These are phyloP conservation scores for Psix sp. DNA, from an alignment of 1,140 invertebrate genomes.

Conservation along the genomic window DNA sequence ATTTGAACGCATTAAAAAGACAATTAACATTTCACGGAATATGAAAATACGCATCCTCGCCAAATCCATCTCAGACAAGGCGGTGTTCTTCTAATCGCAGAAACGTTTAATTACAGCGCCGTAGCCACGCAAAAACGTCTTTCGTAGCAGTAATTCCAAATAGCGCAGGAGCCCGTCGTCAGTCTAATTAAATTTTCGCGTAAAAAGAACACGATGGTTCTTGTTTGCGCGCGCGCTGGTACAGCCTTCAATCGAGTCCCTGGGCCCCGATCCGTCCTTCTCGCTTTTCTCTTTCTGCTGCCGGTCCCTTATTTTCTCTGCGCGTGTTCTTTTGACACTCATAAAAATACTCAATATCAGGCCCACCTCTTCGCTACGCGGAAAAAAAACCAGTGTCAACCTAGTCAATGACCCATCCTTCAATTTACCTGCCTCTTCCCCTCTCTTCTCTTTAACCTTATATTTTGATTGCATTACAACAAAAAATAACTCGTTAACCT, in stretches of 20 bases:
- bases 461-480: background rate
- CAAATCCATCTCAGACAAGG: conserved; percentile 45
- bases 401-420: conserved; percentile 31
- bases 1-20: conserved; percentile 25
- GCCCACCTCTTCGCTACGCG: conserved; percentile 56
- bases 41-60: conserved; percentile 42
- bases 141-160: conserved; percentile 70
- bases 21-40: conserved; percentile 50
- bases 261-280: conserved; percentile 4
- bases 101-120: conserved; percentile 65
- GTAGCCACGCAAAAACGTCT: conserved; percentile 58
- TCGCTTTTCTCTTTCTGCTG: conserved; percentile 9
- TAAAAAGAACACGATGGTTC: conserved; percentile 60
- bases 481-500: too few relatives aligned
- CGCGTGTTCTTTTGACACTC: conserved; percentile 52
- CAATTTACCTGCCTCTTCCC: background rate
- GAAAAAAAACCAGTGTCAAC: conserved; percentile 64
- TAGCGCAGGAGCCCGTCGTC: conserved; percentile 59
- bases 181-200: conserved; percentile 71
- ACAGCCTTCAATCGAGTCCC: conserved; percentile 9
- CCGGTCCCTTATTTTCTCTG: conserved; percentile 34
- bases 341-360: conserved; percentile 39
- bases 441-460: conserved; percentile 8
- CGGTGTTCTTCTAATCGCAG: conserved; percentile 46
- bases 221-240: conserved; percentile 29